A percentile compares a stretch with the other conserved stretches of the same genome.
Conservation (phyloP, 2,888 invertebrate species). For the Pandemis heparana region DNA sequence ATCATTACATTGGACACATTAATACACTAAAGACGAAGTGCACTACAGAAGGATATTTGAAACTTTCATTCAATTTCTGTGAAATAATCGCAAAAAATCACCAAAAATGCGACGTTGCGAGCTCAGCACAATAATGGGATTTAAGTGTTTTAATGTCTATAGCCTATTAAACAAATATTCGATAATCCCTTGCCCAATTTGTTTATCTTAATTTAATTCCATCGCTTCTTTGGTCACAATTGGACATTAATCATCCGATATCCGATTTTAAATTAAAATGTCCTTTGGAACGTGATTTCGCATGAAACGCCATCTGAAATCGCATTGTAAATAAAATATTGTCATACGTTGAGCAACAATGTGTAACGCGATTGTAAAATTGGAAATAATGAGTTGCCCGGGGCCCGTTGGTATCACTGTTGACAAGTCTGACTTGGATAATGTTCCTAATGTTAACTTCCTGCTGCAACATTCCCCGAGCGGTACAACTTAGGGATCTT, state of each 20-base stretch:
- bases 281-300: not conserved
- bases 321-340: not conserved
- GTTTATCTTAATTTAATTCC: not conserved
- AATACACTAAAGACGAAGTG: too few species aligned
- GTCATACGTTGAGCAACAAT: not conserved
- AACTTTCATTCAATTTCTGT: too few species aligned
- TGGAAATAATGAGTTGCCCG: not conserved
- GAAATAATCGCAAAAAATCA: too few species aligned
- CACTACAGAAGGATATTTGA: too few species aligned
- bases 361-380: not conserved
- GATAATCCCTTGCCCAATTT: not conserved
- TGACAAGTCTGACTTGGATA: not conserved
- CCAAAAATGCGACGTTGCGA: too few species aligned
- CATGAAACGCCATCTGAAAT: not conserved
- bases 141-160: too few species aligned
- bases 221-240: not conserved
- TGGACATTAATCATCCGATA: not conserved
- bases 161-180: not conserved
- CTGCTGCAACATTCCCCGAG: too few species aligned
- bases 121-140: too few species aligned
- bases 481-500: too few species aligned
- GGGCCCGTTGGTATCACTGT: not conserved
- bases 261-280: not conserved
- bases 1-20: too few species aligned
- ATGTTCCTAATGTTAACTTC: too few species aligned